Evolutionary conservation across 2,888 invertebrate genomes (phyloP).

Genomic region (Resseliella maxima): DNA sequence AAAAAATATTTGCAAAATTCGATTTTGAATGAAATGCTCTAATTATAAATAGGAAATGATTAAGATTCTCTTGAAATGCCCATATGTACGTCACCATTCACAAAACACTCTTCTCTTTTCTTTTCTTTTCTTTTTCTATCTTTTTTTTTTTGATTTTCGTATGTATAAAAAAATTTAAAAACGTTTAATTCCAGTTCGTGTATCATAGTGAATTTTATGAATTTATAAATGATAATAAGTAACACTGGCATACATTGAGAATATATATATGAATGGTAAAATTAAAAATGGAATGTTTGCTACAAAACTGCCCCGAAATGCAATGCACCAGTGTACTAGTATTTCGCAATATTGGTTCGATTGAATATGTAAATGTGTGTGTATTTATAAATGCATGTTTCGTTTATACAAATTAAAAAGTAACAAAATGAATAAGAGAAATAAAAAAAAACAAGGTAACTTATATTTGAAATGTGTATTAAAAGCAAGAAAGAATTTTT

Average conservation of each 20-base stretch:
- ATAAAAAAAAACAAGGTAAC: not conserved
- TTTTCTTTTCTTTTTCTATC: no score
- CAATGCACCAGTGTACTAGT: no score
- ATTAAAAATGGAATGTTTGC: not conserved
- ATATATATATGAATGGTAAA: not conserved
- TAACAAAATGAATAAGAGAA: not conserved
- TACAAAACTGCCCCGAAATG: not conserved
- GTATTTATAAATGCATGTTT: slow-evolving; percentile 14
- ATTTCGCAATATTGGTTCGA: not conserved
- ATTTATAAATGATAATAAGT: not conserved
- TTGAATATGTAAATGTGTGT: slow-evolving; percentile 8
- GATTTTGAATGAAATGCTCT: no score
- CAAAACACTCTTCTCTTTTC: no score
- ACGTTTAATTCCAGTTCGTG: slow-evolving; percentile 10
- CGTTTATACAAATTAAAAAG: no score
- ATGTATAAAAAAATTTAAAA: slow-evolving; percentile 8
- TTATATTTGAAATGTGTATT: slow-evolving; percentile 26
- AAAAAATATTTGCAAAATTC: not conserved
- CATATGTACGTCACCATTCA: no score
- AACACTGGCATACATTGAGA: not conserved
- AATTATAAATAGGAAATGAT: no score
- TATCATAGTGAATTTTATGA: slow-evolving; percentile 16
- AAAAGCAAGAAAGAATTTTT: not conserved
- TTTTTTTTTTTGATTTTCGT: not conserved
- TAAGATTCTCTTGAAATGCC: no score